Evolutionary conservation across 2,888 invertebrate species (phyloP).

Genomic region (Portevinia maculata): DNA sequence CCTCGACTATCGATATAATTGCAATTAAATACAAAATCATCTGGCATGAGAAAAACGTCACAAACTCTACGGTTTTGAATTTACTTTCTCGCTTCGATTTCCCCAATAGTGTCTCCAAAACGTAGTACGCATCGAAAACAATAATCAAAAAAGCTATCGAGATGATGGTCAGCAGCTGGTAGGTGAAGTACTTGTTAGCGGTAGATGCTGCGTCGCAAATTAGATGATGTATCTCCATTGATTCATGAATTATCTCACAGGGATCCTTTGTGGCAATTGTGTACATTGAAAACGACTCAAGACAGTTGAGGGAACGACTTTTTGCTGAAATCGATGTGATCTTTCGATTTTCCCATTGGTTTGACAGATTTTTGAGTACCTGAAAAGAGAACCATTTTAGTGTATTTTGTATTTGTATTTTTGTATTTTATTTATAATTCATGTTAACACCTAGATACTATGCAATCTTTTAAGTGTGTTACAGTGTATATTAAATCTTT

Average conservation of each 20-base stretch:
- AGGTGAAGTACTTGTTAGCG: constrained; percentile 82
- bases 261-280: constrained; percentile 81
- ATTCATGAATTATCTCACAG: constrained; percentile 81
- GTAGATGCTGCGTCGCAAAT: constrained; percentile 82
- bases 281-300: constrained; percentile 82
- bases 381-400: constrained; percentile 65
- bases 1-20: constrained; percentile 82
- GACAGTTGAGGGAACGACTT: constrained; percentile 79
- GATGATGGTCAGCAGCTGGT: constrained; percentile 82
- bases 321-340: constrained; percentile 76
- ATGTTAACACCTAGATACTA: no score
- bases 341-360: constrained; percentile 79
- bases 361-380: constrained; percentile 80
- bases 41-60: constrained; percentile 82
- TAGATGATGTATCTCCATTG: constrained; percentile 82
- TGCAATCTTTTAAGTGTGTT: no score
- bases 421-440: no score
- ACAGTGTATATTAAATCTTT: no score
- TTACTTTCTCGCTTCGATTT: constrained; percentile 81
- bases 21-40: constrained; percentile 81
- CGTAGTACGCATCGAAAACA: constrained; percentile 82
- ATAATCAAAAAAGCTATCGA: constrained; percentile 82
- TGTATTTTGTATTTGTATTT: no score
- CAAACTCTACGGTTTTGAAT: constrained; percentile 81
- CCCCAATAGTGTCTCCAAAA: constrained; percentile 81